phyloP scores from a whole-genome alignment of 1,140 invertebrate genomes.

The Drosophila triauraria region DNA sequence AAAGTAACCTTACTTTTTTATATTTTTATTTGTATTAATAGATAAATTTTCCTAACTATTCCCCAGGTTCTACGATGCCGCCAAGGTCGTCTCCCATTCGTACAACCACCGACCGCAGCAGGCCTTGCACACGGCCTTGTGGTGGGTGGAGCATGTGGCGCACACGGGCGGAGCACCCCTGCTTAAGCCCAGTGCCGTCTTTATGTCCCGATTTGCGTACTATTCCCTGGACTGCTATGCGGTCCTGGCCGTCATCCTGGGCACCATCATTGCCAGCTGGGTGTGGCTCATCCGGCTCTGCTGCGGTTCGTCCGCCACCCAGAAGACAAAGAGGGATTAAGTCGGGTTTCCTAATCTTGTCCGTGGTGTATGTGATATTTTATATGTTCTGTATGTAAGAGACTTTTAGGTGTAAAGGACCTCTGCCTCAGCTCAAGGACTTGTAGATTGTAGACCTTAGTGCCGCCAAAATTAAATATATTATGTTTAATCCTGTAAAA shows the following conservation, averaged over 20 bases:
- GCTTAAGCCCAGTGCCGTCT: conserved; percentile 73
- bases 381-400: conserved; percentile 54
- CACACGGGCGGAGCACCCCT: conserved; percentile 85
- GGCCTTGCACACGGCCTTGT: conserved; percentile 80
- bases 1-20: not conserved
- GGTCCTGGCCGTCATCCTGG: conserved; percentile 33
- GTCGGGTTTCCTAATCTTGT: not conserved
- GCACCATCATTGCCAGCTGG: conserved; percentile 63
- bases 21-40: not conserved
- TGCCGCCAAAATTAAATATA: conserved; percentile 15
- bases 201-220: conserved; percentile 74
- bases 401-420: conserved; percentile 38
- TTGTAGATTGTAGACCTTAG: conserved; percentile 7
- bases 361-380: conserved; percentile 75
- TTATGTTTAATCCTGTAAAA: conserved; percentile 1
- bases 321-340: conserved; percentile 35
- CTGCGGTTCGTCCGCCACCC: conserved; percentile 25
- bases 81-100: conserved; percentile 75
- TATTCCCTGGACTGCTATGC: conserved; percentile 75
- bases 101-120: conserved; percentile 71
- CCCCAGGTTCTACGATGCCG: conserved; percentile 62
- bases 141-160: conserved; percentile 86
- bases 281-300: conserved; percentile 38
- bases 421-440: conserved; percentile 15
- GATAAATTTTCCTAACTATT: too few species aligned